phyloP scores from a whole-genome alignment of 2,113 vertebrate species.

The Arvicanthis niloticus region DNA sequence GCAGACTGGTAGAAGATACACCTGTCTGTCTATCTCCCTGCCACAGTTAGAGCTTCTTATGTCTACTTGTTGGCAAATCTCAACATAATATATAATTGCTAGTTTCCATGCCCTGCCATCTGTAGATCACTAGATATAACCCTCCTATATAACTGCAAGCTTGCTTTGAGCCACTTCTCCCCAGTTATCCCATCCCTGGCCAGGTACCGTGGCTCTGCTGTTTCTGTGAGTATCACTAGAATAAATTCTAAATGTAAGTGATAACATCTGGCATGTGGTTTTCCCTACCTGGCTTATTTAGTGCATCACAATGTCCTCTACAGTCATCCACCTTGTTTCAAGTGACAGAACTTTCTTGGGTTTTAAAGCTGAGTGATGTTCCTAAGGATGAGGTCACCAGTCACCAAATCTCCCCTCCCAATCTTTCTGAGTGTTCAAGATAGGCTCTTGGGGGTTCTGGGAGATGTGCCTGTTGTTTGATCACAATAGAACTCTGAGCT shows the following conservation, averaged over 20 bases:
- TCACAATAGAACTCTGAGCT: fast-evolving
- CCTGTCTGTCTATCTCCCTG: not conserved
- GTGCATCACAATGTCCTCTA: not conserved
- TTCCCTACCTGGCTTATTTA: not conserved
- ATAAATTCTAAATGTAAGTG: not conserved
- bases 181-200: not conserved
- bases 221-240: not conserved
- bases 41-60: not conserved
- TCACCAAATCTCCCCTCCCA: not conserved
- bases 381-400: not conserved
- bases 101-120: too few relatives aligned
- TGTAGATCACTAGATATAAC: too few relatives aligned
- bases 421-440: not conserved
- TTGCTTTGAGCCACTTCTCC: too few relatives aligned
- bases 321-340: not conserved
- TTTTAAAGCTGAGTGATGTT: not conserved
- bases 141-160: not conserved
- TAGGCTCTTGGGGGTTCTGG: too few relatives aligned
- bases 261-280: not conserved
- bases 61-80: not conserved
- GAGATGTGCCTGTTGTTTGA: fast-evolving
- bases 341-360: not conserved
- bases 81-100: not conserved
- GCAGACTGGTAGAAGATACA: not conserved
- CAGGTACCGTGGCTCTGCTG: not conserved